Evolutionary conservation across 2,888 invertebrate species (phyloP).

Genomic region (Eilema sororculum): DNA sequence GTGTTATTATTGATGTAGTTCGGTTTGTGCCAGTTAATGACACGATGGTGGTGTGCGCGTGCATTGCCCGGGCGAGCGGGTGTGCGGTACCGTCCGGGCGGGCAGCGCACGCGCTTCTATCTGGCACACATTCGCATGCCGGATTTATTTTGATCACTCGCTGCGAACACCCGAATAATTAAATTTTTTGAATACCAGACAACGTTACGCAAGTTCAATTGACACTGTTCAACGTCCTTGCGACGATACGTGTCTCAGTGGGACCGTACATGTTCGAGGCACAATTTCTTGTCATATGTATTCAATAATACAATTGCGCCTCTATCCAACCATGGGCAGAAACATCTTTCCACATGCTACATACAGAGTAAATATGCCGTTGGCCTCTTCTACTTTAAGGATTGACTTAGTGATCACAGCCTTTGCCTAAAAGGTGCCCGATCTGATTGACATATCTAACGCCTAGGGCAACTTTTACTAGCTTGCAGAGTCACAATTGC

Average conservation of each 20-base stretch:
- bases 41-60: conserved; percentile 27
- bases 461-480: too few species aligned
- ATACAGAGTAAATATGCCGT: too few species aligned
- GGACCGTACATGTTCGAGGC: neutral
- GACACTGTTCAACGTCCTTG: conserved; percentile 56
- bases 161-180: conserved; percentile 73
- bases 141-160: conserved; percentile 76
- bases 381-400: neutral
- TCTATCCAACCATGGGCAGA: neutral
- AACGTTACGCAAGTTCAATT: conserved; percentile 66
- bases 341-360: neutral
- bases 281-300: neutral
- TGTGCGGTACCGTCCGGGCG: conserved; percentile 24
- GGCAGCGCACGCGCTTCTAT: conserved; percentile 35
- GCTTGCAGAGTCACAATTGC: too few species aligned
- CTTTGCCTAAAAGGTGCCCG: neutral
- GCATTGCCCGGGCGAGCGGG: conserved; percentile 49
- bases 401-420: neutral
- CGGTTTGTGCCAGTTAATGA: conserved; percentile 27
- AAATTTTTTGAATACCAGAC: conserved; percentile 81
- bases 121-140: conserved; percentile 71
- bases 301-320: neutral
- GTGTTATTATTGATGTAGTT: conserved; percentile 6
- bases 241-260: neutral
- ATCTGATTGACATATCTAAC: neutral